These are phyloP conservation scores for Prinia subflava DNA, from an alignment of 2,113 vertebrate genomes.

Conservation along the genomic window DNA sequence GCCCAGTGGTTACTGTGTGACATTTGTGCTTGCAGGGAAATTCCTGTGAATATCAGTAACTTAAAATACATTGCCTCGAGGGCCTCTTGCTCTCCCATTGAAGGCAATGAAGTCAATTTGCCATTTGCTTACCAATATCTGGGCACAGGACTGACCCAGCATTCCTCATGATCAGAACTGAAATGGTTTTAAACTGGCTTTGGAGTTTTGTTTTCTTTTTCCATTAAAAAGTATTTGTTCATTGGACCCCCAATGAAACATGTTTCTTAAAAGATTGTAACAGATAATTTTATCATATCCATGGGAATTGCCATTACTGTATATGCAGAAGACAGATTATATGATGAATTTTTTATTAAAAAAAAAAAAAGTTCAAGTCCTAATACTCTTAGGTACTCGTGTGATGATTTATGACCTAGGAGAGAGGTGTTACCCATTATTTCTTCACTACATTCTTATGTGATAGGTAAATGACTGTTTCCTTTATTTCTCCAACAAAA, in stretches of 20 bases:
- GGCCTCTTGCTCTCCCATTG: not conserved
- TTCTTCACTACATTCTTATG: not conserved
- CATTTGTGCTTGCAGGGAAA: conserved; percentile 36
- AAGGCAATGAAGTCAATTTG: not conserved
- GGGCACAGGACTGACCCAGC: not conserved
- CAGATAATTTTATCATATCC: not conserved
- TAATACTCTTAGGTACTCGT: not conserved
- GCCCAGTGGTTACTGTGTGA: conserved; percentile 26
- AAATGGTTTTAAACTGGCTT: not conserved
- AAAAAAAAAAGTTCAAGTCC: not conserved
- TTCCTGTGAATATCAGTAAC: conserved; percentile 54
- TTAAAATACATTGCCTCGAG: conserved; percentile 7
- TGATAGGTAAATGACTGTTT: not conserved
- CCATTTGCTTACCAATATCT: not conserved
- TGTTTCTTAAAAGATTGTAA: not conserved
- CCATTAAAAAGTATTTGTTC: not conserved
- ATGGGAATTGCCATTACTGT: not conserved
- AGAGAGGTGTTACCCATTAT: not conserved
- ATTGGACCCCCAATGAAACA: not conserved
- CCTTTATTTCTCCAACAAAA: not conserved
- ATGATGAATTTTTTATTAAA: not conserved
- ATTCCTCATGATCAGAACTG: not conserved
- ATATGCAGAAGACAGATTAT: not conserved
- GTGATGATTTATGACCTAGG: not conserved
- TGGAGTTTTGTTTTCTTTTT: not conserved